A percentile compares a stretch with the other conserved stretches of the same genome.
These are phyloP conservation scores for Remorina albescens DNA, from an alignment of 2,797 vertebrate species.

Conservation along the genomic window DNA sequence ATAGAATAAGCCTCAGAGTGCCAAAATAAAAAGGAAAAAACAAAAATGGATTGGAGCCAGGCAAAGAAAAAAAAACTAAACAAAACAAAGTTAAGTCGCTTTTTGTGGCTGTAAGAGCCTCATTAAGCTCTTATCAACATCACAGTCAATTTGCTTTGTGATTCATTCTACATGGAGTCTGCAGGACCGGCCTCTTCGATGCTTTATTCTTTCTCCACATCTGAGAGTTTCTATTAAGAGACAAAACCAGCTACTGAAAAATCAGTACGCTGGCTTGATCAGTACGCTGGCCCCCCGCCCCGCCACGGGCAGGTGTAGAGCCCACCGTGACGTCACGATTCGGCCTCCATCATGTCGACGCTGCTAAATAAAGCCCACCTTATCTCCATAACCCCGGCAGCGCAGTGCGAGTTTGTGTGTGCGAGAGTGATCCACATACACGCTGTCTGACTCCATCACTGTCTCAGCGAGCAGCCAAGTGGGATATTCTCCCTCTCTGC, in stretches of 20 bases:
- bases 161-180: conserved; percentile 27
- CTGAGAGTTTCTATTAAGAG: not conserved
- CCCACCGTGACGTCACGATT: conserved; percentile 48
- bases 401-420: conserved; percentile 55
- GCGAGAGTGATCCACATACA: conserved; percentile 57
- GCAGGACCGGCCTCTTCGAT: conserved; percentile 24
- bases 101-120: conserved; percentile 33
- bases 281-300: conserved; percentile 12
- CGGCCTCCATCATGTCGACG: conserved; percentile 42
- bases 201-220: not conserved
- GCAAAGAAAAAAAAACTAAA: conserved; percentile 14
- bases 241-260: conserved; percentile 6
- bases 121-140: conserved; percentile 54
- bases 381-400: conserved; percentile 74
- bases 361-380: conserved; percentile 71
- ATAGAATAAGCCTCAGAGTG: conserved; percentile 58
- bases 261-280: not conserved
- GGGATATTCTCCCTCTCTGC: conserved; percentile 45
- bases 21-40: conserved; percentile 49
- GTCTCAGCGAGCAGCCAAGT: conserved; percentile 58
- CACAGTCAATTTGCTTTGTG: conserved; percentile 34
- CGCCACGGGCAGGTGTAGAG: conserved; percentile 23
- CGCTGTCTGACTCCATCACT: conserved; percentile 71
- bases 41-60: conserved; percentile 55
- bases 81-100: conserved; percentile 42